Percentiles rank a stretch among this genome's conserved stretches.
Evolutionary conservation across 2,888 invertebrate species (phyloP).

Genomic region (Tuta absoluta): DNA sequence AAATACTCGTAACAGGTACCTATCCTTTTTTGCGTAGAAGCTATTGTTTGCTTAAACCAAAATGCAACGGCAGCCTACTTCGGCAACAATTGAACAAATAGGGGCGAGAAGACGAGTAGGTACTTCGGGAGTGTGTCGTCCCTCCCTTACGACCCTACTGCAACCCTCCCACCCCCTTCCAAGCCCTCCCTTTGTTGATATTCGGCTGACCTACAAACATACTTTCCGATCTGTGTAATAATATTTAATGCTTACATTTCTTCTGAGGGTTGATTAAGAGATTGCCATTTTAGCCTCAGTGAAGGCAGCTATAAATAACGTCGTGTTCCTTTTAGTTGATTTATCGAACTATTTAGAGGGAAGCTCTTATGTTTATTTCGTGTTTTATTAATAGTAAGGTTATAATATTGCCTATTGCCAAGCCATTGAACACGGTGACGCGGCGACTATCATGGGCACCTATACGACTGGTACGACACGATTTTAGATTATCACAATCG

Average conservation of each 20-base stretch:
- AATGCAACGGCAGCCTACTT: slow-evolving; percentile 23
- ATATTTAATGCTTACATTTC: slow-evolving; percentile 26
- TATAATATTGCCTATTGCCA: not conserved
- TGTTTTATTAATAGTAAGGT: not conserved
- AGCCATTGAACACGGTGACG: too few species aligned
- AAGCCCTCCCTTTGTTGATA: slow-evolving; percentile 59
- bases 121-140: slow-evolving; percentile 40
- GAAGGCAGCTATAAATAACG: slow-evolving; percentile 16
- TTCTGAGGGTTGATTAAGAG: slow-evolving; percentile 22
- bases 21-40: slow-evolving; percentile 44
- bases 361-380: not conserved
- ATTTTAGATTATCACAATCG: too few species aligned
- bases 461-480: too few species aligned
- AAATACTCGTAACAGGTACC: too few species aligned
- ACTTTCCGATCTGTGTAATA: slow-evolving; percentile 37
- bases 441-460: too few species aligned
- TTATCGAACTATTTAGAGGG: not conserved
- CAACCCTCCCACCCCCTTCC: slow-evolving; percentile 29
- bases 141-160: slow-evolving; percentile 39
- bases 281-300: slow-evolving; percentile 14
- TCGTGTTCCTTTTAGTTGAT: slow-evolving; percentile 6
- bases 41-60: slow-evolving; percentile 1
- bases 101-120: slow-evolving; percentile 39
- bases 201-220: slow-evolving; percentile 76
- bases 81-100: slow-evolving; percentile 33